phyloP scores from a whole-genome alignment of 2,797 vertebrate genomes.

The Petrocephalus sullivani region DNA sequence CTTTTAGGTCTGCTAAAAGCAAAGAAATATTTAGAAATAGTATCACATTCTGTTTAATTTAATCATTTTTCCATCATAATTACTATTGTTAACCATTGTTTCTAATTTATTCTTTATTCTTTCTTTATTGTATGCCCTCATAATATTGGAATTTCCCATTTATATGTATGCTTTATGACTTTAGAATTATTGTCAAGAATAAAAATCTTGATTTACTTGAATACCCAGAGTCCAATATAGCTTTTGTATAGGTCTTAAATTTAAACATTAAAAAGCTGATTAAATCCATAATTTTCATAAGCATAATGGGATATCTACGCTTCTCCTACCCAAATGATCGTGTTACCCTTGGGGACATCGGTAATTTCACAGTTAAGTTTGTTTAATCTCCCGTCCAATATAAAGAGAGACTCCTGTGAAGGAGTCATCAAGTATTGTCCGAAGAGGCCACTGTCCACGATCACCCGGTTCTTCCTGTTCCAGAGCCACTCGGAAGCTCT shows the following conservation, averaged over 20 bases:
- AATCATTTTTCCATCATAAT: conserved; percentile 42
- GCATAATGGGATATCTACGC: conserved; percentile 58
- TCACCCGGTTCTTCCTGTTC: conserved; percentile 79
- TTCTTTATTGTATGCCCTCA: not conserved
- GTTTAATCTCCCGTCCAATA: conserved; percentile 89
- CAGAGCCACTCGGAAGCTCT: conserved; percentile 79
- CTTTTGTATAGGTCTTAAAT: conserved; percentile 22
- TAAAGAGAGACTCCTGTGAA: conserved; percentile 88
- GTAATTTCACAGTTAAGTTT: conserved; percentile 99
- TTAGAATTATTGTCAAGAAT: conserved; percentile 28
- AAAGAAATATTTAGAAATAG: conserved; percentile 3
- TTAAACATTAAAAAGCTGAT: conserved; percentile 22
- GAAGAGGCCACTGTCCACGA: conserved; percentile 83
- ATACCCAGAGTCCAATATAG: conserved; percentile 13
- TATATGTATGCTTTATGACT: not conserved
- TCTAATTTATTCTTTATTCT: too few species aligned
- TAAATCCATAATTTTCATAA: not conserved
- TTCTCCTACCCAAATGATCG: conserved; percentile 90
- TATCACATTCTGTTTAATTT: conserved; percentile 20
- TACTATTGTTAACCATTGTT: not conserved
- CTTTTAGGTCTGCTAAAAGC: not conserved
- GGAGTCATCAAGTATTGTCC: conserved; percentile 96
- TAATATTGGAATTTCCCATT: not conserved
- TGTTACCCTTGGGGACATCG: conserved; percentile 84
- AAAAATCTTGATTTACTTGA: conserved; percentile 32